Evolutionary conservation across 2,888 invertebrate genomes (phyloP), one percentile per base, ranked within the genome.

Genomic region (Nomada hirtipes): DNA sequence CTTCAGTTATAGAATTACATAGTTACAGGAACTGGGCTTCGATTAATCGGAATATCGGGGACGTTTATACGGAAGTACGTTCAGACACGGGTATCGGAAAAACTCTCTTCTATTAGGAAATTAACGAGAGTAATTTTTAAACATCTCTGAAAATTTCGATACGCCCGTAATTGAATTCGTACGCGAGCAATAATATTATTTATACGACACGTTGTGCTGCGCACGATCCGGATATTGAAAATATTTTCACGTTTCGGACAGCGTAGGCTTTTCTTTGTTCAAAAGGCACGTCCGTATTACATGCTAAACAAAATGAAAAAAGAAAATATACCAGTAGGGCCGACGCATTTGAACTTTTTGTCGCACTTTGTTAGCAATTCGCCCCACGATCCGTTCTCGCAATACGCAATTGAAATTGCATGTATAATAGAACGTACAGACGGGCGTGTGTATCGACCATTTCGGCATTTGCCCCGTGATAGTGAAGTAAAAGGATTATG

Each of bases 401-500:
- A 53, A 75, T 67, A 23, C 47, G 26, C 18, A n/a, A 47, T 55
- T 4, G 59, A 29, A 63, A 61, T 20, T 29, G 50, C 57, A 36
- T 18, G 55, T 47, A 29, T 70, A 68, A 63, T 71, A 36, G 53
- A 53, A 55, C 18, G 15, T 13, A 53, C 23, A 20, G 69, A n/a
- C 9, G 47, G 26, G 36, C 26, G 20, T 23, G 59, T 73, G 20
- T 72, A 71, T 59, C 52, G 71, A 75, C 69, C 65, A 64, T 55
- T 68, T 36, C 52, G 67, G n/a, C 61, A 47, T 64, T 75, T 52
- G 57, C 53, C 13, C 15, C 44, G 26, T 42, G 52, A 65, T 69
- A 69, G 65, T 36, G 36, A 59, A 73, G 68, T 64, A 64, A 78
- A 64, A 81, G 73, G 78, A 81, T 80, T 80, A 80, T 77, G 77